Conservation (phyloP, 2,113 vertebrate species). For the Cricetomys ansorgei region DNA sequence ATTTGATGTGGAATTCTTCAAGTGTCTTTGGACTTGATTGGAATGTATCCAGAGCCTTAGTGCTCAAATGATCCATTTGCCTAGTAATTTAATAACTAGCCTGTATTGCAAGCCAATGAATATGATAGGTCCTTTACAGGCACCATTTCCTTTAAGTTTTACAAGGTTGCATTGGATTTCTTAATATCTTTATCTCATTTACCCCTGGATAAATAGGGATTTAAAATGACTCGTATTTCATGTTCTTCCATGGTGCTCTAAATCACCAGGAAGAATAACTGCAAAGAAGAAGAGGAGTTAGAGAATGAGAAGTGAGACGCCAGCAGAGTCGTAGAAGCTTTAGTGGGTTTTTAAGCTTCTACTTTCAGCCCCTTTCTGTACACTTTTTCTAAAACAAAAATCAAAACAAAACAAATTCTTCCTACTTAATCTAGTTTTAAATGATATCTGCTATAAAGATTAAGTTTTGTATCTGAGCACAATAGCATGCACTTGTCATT, state of each 20-base stretch:
- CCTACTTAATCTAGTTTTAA: neutral
- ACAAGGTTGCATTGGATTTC: neutral
- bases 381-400: neutral
- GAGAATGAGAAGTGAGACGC: neutral
- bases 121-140: neutral
- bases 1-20: constrained; percentile 5
- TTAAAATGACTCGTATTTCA: neutral
- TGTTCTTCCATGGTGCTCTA: neutral
- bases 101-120: neutral
- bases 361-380: neutral
- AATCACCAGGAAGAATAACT: neutral
- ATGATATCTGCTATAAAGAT: constrained; percentile 5
- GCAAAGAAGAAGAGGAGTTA: neutral
- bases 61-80: constrained; percentile 31
- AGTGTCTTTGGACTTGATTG: constrained; percentile 18
- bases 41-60: neutral
- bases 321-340: neutral
- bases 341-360: neutral
- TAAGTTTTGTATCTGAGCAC: neutral
- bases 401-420: too few species aligned
- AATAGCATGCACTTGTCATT: neutral
- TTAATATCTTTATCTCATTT: constrained; percentile 21
- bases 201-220: neutral
- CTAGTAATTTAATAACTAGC: constrained; percentile 6
- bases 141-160: constrained; percentile 39